Conservation (phyloP, 2,888 invertebrate genomes). For the Pandemis corylana region DNA sequence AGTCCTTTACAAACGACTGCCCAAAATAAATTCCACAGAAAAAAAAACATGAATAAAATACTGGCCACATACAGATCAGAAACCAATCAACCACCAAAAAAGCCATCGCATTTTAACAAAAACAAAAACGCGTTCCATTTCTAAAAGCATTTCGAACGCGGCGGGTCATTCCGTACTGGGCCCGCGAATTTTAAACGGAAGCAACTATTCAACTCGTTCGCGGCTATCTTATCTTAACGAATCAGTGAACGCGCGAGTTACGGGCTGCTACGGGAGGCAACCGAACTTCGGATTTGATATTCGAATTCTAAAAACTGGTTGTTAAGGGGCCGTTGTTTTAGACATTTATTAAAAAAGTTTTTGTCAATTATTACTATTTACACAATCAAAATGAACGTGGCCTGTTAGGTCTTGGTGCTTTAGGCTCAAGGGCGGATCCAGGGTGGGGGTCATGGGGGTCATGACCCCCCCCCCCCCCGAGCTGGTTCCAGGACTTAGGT, state of each 20-base stretch:
- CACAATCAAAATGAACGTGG: too few species aligned
- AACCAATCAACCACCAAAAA: background rate
- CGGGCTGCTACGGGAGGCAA: conserved; percentile 56
- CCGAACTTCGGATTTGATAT: conserved; percentile 54
- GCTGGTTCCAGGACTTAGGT: too few species aligned
- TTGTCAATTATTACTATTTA: too few species aligned
- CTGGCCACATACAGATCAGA: background rate
- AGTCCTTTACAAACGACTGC: too few species aligned
- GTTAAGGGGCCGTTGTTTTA: conserved; percentile 53
- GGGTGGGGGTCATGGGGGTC: too few species aligned
- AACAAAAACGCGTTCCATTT: conserved; percentile 11
- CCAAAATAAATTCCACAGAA: background rate
- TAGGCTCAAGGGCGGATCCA: too few species aligned
- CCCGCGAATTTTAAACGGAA: conserved; percentile 43
- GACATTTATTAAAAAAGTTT: too few species aligned
- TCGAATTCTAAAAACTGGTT: conserved; percentile 60
- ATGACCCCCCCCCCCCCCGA: too few species aligned
- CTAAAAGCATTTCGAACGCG: conserved; percentile 14
- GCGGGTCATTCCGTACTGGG: conserved; percentile 25
- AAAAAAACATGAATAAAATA: background rate
- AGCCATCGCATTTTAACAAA: background rate
- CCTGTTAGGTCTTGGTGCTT: too few species aligned
- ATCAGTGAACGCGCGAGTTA: conserved; percentile 81
- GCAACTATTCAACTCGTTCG: conserved; percentile 50
- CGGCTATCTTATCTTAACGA: conserved; percentile 74